Base-by-base conservation (phyloP, 2,113 vertebrate genomes). In the Datnioides undecimradiatus region DNA sequence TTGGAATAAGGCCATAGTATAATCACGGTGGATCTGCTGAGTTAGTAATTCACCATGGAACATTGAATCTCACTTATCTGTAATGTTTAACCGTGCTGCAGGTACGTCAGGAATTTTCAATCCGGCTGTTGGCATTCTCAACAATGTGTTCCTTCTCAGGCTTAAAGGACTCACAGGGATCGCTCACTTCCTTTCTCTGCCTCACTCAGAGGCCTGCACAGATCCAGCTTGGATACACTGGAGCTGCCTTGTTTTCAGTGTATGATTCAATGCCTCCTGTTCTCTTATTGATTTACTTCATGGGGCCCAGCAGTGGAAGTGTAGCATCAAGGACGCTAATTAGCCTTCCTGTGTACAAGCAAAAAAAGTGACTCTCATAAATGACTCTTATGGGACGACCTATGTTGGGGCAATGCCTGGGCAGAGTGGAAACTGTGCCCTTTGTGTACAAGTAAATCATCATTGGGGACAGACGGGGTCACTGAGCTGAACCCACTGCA, bases 391-490 rank as follows among this genome's bases (percentile, higher is more conserved):
- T 49, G 82, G 83, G 82, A 88, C 60, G 82, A 82, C 62, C 36
- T 54, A 45, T 68, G 33, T 43, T 10, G 23, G n/a, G 33, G 70
- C 65, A 51, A 55, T 65, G 63, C 36, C 82, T 60, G 49, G 76
- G 81, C 71, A 72, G 43, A 54, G 45, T 79, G 71, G 84, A 90
- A 90, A 91, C 73, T 78, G 79, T 91, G 87, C 71, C 86, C 80
- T 67, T 45, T 49, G 36, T 79, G 73, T 62, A 68, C 13, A 54
- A 86, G 58, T 93, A 88, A 91, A 88, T 92, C 87, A 89, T 74
- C 58, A 55, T 21, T 76, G 38, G 79, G 45, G 82, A 82, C 83
- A 48, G 29, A 90, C 62, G 43, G 38, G 87, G 85, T 88, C 86
- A 87, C 29, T 12, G 36, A 45, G 77, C 38, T 90, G 87, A 92